Conservation (phyloP, 2,797 vertebrate genomes). For the Pogoniulus pusillus region DNA sequence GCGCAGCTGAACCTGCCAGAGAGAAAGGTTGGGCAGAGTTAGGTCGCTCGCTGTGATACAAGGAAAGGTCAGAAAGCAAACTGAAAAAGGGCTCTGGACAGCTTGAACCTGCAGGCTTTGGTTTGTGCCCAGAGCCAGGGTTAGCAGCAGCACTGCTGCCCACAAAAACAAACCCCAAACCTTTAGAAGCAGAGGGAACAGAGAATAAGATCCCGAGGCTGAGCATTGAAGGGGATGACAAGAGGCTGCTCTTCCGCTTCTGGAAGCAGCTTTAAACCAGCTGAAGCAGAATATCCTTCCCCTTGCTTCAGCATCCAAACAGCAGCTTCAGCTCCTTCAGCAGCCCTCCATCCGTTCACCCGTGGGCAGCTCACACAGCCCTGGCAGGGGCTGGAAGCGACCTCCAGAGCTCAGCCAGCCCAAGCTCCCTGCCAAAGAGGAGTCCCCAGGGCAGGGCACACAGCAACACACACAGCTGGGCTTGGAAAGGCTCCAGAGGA, state of each 20-base stretch:
- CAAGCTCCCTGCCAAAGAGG: no score
- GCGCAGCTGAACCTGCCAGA: constrained; percentile 54
- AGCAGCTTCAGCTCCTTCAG: background rate
- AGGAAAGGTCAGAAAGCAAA: constrained; percentile 77
- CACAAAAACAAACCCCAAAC: constrained; percentile 39
- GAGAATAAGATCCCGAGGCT: constrained; percentile 6
- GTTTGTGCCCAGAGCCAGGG: constrained; percentile 83
- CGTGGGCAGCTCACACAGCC: background rate
- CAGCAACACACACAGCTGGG: no score
- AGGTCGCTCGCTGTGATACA: constrained; percentile 47
- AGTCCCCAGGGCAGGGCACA: no score
- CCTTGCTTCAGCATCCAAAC: background rate
- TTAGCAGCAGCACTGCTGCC: constrained; percentile 74
- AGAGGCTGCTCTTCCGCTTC: background rate
- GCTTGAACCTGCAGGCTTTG: constrained; percentile 81
- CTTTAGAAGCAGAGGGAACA: background rate
- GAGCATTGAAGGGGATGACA: constrained; percentile 59
- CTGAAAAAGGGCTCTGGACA: constrained; percentile 81
- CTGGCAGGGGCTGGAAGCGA: no score
- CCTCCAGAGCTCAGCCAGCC: no score
- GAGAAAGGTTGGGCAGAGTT: constrained; percentile 62
- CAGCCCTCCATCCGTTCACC: background rate
- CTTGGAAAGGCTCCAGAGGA: no score
- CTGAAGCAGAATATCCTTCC: constrained; percentile 12
- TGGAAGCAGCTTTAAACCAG: background rate